Evolutionary conservation across 1,140 invertebrate genomes (phyloP).

Genomic region (Lepidurus arcticus): DNA sequence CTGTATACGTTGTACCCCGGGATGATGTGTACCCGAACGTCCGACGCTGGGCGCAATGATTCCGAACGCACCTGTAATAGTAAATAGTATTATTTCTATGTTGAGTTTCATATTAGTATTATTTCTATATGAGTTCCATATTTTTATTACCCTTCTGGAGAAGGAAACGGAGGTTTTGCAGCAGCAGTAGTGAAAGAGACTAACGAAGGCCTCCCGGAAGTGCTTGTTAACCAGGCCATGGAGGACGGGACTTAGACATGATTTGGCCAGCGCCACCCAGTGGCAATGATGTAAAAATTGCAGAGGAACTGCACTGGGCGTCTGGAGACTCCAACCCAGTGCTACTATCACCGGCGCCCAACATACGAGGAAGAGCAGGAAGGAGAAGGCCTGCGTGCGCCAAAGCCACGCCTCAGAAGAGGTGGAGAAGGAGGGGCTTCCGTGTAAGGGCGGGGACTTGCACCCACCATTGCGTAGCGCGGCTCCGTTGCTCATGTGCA

Average conservation of each 20-base stretch:
- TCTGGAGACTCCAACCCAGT: constrained; percentile 49
- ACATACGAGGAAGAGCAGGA: constrained; percentile 55
- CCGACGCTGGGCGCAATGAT: constrained; percentile 49
- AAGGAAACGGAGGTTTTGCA: constrained; percentile 71
- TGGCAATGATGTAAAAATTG: constrained; percentile 43
- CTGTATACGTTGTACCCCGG: constrained; percentile 62
- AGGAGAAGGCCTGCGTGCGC: constrained; percentile 61
- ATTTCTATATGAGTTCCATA: too few species aligned
- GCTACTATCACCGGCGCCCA: constrained; percentile 63
- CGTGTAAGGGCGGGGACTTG: constrained; percentile 37
- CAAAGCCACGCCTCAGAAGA: constrained; percentile 38
- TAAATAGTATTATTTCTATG: neutral
- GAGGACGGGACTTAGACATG: constrained; percentile 59
- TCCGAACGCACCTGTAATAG: constrained; percentile 26
- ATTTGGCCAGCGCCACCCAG: constrained; percentile 63
- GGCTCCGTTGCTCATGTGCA: constrained; percentile 48
- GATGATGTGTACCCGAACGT: constrained; percentile 71
- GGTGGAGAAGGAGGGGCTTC: constrained; percentile 4
- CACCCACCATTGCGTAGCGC: constrained; percentile 41
- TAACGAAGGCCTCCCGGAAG: constrained; percentile 67
- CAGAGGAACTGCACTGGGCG: constrained; percentile 41
- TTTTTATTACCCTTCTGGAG: constrained; percentile 42
- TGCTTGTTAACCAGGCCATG: constrained; percentile 60
- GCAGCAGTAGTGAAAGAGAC: constrained; percentile 74
- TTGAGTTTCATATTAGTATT: too few species aligned